Evolutionary conservation across 2,797 vertebrate genomes (phyloP).

Genomic region (Uromys caudimaculatus): DNA sequence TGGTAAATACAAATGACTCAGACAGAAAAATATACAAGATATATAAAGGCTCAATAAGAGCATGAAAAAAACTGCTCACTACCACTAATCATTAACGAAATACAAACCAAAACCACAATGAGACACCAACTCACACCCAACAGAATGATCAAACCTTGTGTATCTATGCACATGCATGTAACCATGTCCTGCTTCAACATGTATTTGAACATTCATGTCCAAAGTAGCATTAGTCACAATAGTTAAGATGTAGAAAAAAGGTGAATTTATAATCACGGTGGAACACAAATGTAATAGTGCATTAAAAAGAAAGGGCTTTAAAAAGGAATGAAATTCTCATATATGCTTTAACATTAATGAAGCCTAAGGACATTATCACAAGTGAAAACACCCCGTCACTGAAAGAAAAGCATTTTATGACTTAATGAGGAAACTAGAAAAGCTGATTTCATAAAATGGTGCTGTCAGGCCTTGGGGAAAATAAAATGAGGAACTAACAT

Average conservation of each 20-base stretch:
- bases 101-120: neutral
- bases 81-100: neutral
- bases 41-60: neutral
- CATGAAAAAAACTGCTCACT: neutral
- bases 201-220: neutral
- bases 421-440: neutral
- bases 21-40: neutral
- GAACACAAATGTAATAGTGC: neutral
- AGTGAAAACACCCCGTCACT: neutral
- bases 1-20: neutral
- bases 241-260: neutral
- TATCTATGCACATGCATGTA: neutral
- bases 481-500: neutral
- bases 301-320: neutral
- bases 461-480: neutral
- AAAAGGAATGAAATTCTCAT: neutral
- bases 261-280: neutral
- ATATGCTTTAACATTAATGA: neutral
- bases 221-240: neutral
- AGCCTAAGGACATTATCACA: neutral
- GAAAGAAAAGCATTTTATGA: neutral
- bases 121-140: neutral
- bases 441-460: neutral
- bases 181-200: neutral
- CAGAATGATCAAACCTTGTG: neutral